Evolutionary conservation across 1,140 invertebrate species (phyloP).

Genomic region (Marisa cornuarietis): DNA sequence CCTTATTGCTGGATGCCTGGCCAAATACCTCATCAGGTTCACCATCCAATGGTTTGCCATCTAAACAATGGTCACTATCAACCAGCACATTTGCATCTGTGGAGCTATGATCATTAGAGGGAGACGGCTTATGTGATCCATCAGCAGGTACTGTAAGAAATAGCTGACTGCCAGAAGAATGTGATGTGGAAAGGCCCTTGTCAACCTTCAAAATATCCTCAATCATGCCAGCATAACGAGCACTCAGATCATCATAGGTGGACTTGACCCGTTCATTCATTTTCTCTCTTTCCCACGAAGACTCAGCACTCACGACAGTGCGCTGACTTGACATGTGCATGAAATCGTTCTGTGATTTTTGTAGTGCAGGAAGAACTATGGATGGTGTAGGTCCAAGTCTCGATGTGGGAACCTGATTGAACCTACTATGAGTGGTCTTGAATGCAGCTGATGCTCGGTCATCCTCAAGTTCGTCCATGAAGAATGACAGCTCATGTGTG

Average conservation of each 20-base stretch:
- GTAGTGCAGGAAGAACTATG: neutral
- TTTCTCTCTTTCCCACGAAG: constrained; percentile 46
- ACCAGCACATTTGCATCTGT: too few relatives aligned
- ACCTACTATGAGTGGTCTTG: neutral
- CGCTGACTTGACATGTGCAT: constrained; percentile 19
- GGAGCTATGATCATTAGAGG: too few relatives aligned
- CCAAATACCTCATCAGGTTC: too few relatives aligned
- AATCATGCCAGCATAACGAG: constrained; percentile 46
- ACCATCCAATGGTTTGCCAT: too few relatives aligned
- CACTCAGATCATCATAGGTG: constrained; percentile 45
- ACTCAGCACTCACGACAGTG: constrained; percentile 47
- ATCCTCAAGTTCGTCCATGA: constrained; percentile 23
- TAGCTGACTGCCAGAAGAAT: neutral
- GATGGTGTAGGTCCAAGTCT: constrained; percentile 5
- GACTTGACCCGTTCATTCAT: constrained; percentile 46
- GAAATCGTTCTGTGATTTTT: neutral
- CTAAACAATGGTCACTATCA: too few relatives aligned
- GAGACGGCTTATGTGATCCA: too few relatives aligned
- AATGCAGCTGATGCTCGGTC: constrained; percentile 13
- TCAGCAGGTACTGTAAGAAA: too few relatives aligned
- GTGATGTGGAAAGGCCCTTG: constrained; percentile 26
- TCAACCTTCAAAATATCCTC: constrained; percentile 45
- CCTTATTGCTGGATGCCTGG: too few relatives aligned
- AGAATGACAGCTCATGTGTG: constrained; percentile 1
- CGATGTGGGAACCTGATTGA: constrained; percentile 12